These are phyloP conservation scores for Papilio gigon DNA, from an alignment of 2,888 invertebrate genomes.

Conservation along the genomic window DNA sequence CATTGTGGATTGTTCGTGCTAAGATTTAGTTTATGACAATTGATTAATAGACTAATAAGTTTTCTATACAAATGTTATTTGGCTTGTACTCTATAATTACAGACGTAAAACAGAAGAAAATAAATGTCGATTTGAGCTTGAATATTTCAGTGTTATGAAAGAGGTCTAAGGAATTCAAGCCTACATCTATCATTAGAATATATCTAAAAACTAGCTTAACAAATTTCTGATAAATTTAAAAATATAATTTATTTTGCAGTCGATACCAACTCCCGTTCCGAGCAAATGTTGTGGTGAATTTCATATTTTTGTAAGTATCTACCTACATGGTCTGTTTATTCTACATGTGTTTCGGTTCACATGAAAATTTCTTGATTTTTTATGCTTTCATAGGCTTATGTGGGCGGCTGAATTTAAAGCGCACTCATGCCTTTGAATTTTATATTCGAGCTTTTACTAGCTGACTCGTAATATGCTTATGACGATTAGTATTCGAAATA, in stretches of 20 bases:
- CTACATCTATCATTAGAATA: neutral
- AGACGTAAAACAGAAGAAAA: no score
- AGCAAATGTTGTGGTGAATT: constrained; percentile 83
- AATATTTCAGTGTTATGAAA: no score
- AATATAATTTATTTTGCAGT: constrained; percentile 57
- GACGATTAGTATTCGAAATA: constrained; percentile 3
- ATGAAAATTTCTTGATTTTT: constrained; percentile 81
- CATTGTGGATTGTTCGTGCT: no score
- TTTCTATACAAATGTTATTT: no score
- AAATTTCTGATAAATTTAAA: no score
- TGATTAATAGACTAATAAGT: no score
- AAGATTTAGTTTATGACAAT: no score
- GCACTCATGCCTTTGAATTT: constrained; percentile 73
- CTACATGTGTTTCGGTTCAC: constrained; percentile 82
- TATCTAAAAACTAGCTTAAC: no score
- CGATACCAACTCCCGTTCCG: constrained; percentile 71
- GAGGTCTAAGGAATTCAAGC: neutral
- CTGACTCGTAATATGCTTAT: constrained; percentile 62
- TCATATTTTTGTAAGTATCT: constrained; percentile 83
- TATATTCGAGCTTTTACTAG: constrained; percentile 69
- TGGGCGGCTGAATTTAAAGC: constrained; percentile 66
- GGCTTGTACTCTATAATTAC: neutral
- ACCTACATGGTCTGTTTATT: constrained; percentile 81
- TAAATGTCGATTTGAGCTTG: no score
- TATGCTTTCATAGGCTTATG: constrained; percentile 80